Base-by-base conservation (phyloP, 2,113 vertebrate genomes). In the Alethe castanea region DNA sequence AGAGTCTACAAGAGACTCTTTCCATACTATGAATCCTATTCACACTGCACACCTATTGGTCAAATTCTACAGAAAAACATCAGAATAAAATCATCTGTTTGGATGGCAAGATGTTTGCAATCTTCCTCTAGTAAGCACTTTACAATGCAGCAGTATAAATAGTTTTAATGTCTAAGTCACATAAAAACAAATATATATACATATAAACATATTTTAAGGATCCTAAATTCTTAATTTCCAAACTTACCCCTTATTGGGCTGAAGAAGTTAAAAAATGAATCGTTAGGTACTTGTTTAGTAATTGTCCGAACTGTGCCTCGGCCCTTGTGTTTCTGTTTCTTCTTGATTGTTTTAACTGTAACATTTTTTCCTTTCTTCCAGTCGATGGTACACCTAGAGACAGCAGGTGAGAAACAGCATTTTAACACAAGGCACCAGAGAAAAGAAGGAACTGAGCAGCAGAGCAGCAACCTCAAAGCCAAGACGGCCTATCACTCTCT, bases 191-290 rank as follows among this genome's bases (percentile, higher is more conserved):
- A 86, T 8, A 47, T 2, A 86, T 7, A 42, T 3, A 61, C 12
- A 31, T 7, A 54, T 7, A 50, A 81, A 57, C 5, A 7, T 15
- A 87, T 36, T 81, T 56, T 26, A 76, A 82, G 25, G 48, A 80
- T 54, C 56, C 42, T n/a, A 33, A 65, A 66, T 69, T 82, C n/a
- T 65, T 5, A 0, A 5, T 65, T 92, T 66, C 29, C 48, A 88
- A 64, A 77, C 97, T 97, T 96, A 99, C 99, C 98, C 98, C 99
- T 99, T 83, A 99, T 95, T 8, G 99, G 99, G 66, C 96, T 99
- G 98, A 99, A 99, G 98, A 99, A 99, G 97, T 99, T 99, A 98
- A 99, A 99, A 97, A 99, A 99, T 7, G 99, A 99, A 87, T 99
- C 99, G 2, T 98, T 99, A 78, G 99, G 98, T 81, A 99, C 98